Evolutionary conservation across 1,140 invertebrate species (phyloP).

Genomic region (Hylyphantes graminicola): DNA sequence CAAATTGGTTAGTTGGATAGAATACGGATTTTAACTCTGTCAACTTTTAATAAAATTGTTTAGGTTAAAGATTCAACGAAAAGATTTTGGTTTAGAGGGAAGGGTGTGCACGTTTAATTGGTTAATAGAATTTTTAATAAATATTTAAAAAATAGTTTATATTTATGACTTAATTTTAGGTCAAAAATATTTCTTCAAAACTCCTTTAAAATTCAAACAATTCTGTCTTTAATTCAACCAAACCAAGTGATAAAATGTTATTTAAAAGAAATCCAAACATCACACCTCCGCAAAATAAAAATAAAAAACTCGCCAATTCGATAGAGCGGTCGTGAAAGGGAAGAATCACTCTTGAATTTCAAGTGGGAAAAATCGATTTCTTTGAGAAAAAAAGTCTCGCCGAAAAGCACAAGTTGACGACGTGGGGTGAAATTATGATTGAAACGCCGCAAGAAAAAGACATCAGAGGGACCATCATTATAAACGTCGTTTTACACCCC

Average conservation of each 20-base stretch:
- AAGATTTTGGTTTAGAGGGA: too few species aligned
- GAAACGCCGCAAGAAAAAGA: slow-evolving; percentile 45
- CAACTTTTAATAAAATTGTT: too few species aligned
- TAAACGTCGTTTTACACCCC: slow-evolving; percentile 56
- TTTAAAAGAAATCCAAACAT: not conserved
- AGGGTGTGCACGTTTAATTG: too few species aligned
- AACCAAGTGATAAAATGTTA: not conserved
- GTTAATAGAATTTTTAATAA: too few species aligned
- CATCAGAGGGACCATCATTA: slow-evolving; percentile 52
- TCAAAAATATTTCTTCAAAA: too few species aligned
- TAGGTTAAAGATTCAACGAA: too few species aligned
- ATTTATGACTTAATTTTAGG: too few species aligned
- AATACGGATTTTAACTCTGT: too few species aligned
- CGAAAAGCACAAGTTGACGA: slow-evolving; percentile 53
- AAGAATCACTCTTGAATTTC: slow-evolving; percentile 58
- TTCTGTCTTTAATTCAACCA: too few species aligned
- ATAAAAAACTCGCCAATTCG: slow-evolving; percentile 43
- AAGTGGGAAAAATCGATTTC: slow-evolving; percentile 51
- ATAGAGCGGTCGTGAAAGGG: slow-evolving; percentile 43
- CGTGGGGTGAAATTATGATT: slow-evolving; percentile 53
- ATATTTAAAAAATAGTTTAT: too few species aligned
- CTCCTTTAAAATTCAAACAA: too few species aligned
- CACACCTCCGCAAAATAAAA: not conserved
- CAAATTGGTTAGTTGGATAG: too few species aligned
- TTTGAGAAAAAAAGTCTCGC: slow-evolving; percentile 30